Evolutionary conservation across 2,888 invertebrate species (phyloP).

Genomic region (Cacoxenus indagator): DNA sequence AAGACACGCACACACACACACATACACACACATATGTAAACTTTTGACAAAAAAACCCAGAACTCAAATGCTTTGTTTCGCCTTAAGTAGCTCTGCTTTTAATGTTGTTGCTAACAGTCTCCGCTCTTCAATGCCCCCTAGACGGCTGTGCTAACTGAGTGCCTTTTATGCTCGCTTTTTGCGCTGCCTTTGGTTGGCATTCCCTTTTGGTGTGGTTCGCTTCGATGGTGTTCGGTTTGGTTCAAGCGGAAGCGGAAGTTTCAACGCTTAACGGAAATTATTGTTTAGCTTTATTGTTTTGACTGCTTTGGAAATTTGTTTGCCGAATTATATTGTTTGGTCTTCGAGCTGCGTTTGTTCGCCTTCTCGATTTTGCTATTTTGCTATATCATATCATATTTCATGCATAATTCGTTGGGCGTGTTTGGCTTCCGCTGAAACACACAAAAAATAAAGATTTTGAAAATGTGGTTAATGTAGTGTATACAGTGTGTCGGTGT

Average conservation of each 20-base stretch:
- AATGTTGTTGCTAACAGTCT: neutral
- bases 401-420: conserved; percentile 44
- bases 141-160: neutral
- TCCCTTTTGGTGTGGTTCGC: neutral
- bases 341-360: conserved; percentile 24
- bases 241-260: conserved; percentile 53
- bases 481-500: neutral
- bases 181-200: neutral
- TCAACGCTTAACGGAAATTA: conserved; percentile 58
- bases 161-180: neutral
- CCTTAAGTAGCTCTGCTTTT: conserved; percentile 46
- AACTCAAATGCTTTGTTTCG: conserved; percentile 39
- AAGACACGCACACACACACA: conserved; percentile 27
- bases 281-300: conserved; percentile 58
- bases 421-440: conserved; percentile 35
- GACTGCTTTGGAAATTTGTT: conserved; percentile 58
- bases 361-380: neutral
- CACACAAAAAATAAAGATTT: neutral
- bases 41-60: conserved; percentile 21
- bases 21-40: conserved; percentile 8
- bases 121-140: neutral
- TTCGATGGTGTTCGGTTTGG: neutral
- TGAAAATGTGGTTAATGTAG: neutral
- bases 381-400: conserved; percentile 13
- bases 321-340: conserved; percentile 54